These are phyloP conservation scores for Copidosoma aretas DNA, from an alignment of 2,888 invertebrate genomes.

Conservation along the genomic window DNA sequence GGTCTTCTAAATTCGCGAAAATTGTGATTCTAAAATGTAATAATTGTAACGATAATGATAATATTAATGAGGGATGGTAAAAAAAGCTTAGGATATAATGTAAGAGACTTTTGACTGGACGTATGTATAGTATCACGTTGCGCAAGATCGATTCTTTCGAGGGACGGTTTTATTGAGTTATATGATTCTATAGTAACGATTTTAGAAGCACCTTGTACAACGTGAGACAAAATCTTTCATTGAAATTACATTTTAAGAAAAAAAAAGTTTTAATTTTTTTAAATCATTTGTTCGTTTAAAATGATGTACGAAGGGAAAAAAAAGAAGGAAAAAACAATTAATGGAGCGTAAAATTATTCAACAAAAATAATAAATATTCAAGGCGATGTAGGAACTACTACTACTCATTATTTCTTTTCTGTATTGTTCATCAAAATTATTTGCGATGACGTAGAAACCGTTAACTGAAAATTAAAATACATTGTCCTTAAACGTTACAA, in stretches of 20 bases:
- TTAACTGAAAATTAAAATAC: too few species aligned
- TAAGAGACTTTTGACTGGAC: slow-evolving; percentile 34
- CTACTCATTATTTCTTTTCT: too few species aligned
- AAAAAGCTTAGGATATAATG: slow-evolving; percentile 33
- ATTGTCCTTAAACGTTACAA: too few species aligned
- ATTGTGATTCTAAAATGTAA: slow-evolving; percentile 40
- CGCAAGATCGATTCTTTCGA: slow-evolving; percentile 21
- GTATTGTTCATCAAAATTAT: too few species aligned
- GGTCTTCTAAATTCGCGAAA: slow-evolving; percentile 52
- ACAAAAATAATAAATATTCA: slow-evolving; percentile 16
- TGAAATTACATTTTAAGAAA: slow-evolving; percentile 7
- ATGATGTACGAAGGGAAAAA: slow-evolving; percentile 44
- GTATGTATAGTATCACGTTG: not conserved
- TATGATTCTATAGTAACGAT: slow-evolving; percentile 40
- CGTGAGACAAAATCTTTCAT: slow-evolving; percentile 9
- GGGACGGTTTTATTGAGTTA: slow-evolving; percentile 32
- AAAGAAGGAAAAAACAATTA: slow-evolving; percentile 11
- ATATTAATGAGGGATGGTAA: slow-evolving; percentile 23
- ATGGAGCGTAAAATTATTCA: not conserved
- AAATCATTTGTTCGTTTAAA: slow-evolving; percentile 44
- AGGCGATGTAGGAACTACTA: not conserved
- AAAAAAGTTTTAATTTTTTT: slow-evolving; percentile 16
- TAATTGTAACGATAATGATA: slow-evolving; percentile 31
- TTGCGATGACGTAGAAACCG: too few species aligned
- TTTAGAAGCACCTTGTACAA: slow-evolving; percentile 54